A percentile compares a stretch with the other conserved stretches of the same genome.
Conservation (phyloP, 2,888 invertebrate genomes). For the Pantelozetes paolii region DNA sequence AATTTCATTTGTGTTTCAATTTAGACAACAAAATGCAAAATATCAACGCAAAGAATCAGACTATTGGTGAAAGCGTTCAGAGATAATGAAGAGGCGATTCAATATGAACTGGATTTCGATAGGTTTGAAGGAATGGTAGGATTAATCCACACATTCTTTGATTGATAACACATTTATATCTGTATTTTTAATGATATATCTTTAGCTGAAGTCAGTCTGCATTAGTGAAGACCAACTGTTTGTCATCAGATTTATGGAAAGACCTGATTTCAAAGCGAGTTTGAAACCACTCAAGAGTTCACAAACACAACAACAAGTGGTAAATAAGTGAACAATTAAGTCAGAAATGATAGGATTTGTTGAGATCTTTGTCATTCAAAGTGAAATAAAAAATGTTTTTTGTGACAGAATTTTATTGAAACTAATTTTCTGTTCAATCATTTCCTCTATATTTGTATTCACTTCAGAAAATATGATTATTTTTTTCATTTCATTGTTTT, state of each 20-base stretch:
- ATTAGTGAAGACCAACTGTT: slow-evolving; percentile 14
- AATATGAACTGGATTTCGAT: slow-evolving; percentile 18
- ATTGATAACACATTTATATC: background rate
- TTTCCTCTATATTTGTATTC: background rate
- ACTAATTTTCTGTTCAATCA: background rate
- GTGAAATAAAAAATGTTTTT: background rate
- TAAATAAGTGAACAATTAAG: slow-evolving; percentile 1
- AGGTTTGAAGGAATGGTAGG: slow-evolving; percentile 34
- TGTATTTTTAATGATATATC: too few species aligned
- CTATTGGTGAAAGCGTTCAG: slow-evolving; percentile 1
- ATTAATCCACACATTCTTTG: background rate
- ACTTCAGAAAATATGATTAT: too few species aligned
- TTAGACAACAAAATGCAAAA: background rate
- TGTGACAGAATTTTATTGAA: too few species aligned
- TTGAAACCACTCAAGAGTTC: background rate
- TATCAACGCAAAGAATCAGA: background rate
- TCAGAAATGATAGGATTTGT: too few species aligned
- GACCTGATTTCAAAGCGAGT: slow-evolving; percentile 23
- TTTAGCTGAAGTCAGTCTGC: slow-evolving; percentile 6
- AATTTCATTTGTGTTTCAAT: too few species aligned
- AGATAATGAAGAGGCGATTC: slow-evolving; percentile 3
- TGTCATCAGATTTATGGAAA: slow-evolving; percentile 19
- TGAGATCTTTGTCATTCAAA: too few species aligned
- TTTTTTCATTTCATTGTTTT: background rate
- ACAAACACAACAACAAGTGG: slow-evolving; percentile 23